A percentile compares a stretch with the other conserved stretches of the same genome.
phyloP scores from a whole-genome alignment of 2,113 vertebrate species.

The Coracopsis vasa region DNA sequence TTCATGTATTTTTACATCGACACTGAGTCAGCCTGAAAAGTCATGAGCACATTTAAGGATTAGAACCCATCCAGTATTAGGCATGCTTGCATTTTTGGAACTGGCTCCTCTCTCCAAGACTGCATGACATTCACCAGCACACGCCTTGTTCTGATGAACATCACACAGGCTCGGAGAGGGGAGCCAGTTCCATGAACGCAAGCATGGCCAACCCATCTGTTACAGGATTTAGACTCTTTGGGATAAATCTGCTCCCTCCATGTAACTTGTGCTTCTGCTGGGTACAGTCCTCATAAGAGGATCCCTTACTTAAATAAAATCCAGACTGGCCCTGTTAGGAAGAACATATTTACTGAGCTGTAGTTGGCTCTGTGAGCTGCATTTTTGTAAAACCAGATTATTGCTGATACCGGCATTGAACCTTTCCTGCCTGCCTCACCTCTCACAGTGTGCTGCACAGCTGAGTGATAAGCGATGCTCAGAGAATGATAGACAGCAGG shows the following conservation, averaged over 20 bases:
- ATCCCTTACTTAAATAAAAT: neutral
- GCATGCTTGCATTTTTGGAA: rapidly evolving
- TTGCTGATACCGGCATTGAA: neutral
- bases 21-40: neutral
- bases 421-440: neutral
- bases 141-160: neutral
- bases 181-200: neutral
- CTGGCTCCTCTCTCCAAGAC: neutral
- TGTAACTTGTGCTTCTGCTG: neutral
- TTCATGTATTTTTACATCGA: neutral
- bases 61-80: neutral
- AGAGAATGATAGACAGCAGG: neutral
- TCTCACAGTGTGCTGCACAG: neutral
- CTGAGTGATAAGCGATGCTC: neutral
- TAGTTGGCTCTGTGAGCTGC: neutral
- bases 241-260: neutral
- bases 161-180: neutral
- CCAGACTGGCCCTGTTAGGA: neutral
- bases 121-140: neutral
- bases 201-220: neutral
- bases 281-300: neutral
- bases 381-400: neutral
- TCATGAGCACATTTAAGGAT: neutral
- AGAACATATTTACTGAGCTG: neutral
- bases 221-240: neutral